A percentile compares a stretch with the other conserved stretches of the same genome.
Evolutionary conservation across 2,888 invertebrate genomes (phyloP).

Genomic region (Zeuzera pyrina): DNA sequence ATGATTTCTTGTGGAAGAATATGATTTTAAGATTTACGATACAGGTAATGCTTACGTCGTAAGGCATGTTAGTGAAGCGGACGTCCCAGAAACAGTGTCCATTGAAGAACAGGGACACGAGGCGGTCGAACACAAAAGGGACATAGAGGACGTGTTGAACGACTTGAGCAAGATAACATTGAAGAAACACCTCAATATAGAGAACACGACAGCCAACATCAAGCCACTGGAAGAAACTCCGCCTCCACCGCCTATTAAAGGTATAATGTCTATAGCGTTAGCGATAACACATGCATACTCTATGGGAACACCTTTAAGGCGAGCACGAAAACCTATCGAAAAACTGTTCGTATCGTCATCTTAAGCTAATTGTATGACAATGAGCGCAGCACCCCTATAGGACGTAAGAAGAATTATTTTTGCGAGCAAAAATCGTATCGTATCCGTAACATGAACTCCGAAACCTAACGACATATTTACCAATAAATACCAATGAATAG

Average conservation of each 20-base stretch:
- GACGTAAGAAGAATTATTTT: too few relatives aligned
- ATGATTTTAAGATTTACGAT: background rate
- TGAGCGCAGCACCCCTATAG: too few relatives aligned
- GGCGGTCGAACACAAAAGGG: constrained; percentile 36
- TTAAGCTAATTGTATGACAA: too few relatives aligned
- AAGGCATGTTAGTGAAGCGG: constrained; percentile 47
- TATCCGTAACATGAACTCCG: too few relatives aligned
- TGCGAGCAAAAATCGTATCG: too few relatives aligned
- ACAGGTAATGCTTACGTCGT: constrained; percentile 48
- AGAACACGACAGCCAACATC: constrained; percentile 63
- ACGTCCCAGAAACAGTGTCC: constrained; percentile 34
- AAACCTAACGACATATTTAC: too few relatives aligned
- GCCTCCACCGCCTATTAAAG: constrained; percentile 35
- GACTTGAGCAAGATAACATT: constrained; percentile 62
- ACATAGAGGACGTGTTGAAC: constrained; percentile 59
- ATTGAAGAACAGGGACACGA: constrained; percentile 53
- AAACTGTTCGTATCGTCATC: too few relatives aligned
- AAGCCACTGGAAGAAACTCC: constrained; percentile 50
- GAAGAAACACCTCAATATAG: constrained; percentile 58
- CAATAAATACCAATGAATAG: too few relatives aligned
- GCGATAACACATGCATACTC: too few relatives aligned
- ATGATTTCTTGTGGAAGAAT: background rate
- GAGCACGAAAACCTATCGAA: too few relatives aligned
- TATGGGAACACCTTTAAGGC: too few relatives aligned
- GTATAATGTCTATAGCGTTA: too few relatives aligned